These are phyloP conservation scores for Lasioglossum albipes DNA, from an alignment of 1,140 invertebrate genomes.

Conservation along the genomic window DNA sequence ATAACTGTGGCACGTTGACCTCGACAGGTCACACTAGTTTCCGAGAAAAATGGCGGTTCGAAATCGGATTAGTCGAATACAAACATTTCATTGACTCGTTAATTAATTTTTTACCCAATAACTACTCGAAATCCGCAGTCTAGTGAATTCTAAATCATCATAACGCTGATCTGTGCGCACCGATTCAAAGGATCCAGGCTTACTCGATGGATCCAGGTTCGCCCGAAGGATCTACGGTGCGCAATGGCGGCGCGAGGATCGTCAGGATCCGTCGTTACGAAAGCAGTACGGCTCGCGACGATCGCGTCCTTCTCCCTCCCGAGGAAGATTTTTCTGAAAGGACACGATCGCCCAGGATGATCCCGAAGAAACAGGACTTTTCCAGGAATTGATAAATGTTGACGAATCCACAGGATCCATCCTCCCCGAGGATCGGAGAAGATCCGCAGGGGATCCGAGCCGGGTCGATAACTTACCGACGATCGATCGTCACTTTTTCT, in stretches of 20 bases:
- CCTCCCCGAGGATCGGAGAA: background rate
- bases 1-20: too few species aligned
- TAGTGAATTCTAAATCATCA: too few species aligned
- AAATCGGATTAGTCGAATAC: too few species aligned
- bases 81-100: too few species aligned
- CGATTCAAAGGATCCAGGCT: too few species aligned
- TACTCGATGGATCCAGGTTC: too few species aligned
- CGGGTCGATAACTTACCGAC: slow-evolving; percentile 33
- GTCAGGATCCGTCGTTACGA: slow-evolving; percentile 25
- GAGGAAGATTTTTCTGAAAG: background rate
- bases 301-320: background rate
- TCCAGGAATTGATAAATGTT: too few species aligned
- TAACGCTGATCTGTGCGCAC: too few species aligned
- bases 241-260: slow-evolving; percentile 9
- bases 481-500: slow-evolving; percentile 34
- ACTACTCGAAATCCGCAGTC: too few species aligned
- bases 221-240: background rate
- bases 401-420: slow-evolving; percentile 25
- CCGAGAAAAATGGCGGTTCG: too few species aligned
- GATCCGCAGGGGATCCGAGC: slow-evolving; percentile 22
- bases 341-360: slow-evolving; percentile 27
- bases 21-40: too few species aligned
- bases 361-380: slow-evolving; percentile 1
- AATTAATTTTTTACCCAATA: too few species aligned
- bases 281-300: slow-evolving; percentile 13